A percentile compares a stretch with the other conserved stretches of the same genome.
phyloP scores from a whole-genome alignment of 1,140 invertebrate species.

The Drosophila repletoides region DNA sequence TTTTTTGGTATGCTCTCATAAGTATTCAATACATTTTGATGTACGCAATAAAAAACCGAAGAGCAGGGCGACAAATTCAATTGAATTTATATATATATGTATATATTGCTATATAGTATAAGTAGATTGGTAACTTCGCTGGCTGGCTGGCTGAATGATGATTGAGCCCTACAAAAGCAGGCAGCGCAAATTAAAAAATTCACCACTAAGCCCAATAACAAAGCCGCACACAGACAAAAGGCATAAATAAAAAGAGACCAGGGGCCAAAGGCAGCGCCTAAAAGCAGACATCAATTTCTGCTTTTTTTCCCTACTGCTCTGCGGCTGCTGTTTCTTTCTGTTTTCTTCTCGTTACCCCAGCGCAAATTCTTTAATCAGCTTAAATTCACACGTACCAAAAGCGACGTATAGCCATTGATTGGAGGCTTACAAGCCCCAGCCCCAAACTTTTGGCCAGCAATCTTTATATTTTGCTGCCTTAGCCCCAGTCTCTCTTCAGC shows the following conservation, averaged over 20 bases:
- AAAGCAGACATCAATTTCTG: conserved; percentile 77
- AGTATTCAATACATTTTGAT: conserved; percentile 39
- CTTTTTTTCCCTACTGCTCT: conserved; percentile 15
- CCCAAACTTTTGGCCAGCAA: neutral
- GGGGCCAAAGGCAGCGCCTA: conserved; percentile 55
- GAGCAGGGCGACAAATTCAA: conserved; percentile 68
- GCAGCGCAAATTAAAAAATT: conserved; percentile 68
- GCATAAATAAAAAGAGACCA: conserved; percentile 66
- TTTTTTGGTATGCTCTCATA: neutral
- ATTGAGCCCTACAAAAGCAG: conserved; percentile 61
- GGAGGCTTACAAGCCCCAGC: conserved; percentile 51
- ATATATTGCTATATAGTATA: conserved; percentile 30
- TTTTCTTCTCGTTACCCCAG: conserved; percentile 31
- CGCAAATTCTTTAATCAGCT: conserved; percentile 80
- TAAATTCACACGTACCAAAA: conserved; percentile 81
- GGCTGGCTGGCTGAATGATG: conserved; percentile 52
- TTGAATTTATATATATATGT: too few relatives aligned
- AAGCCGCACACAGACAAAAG: conserved; percentile 62
- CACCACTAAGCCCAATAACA: conserved; percentile 72
- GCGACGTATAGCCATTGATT: conserved; percentile 80
- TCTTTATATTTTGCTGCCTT: conserved; percentile 25
- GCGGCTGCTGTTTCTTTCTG: neutral
- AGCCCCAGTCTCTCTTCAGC: neutral
- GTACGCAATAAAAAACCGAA: conserved; percentile 55
- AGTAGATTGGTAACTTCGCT: conserved; percentile 40